Conservation (phyloP, 2,113 vertebrate species). For the Chlorodrepanis virens region DNA sequence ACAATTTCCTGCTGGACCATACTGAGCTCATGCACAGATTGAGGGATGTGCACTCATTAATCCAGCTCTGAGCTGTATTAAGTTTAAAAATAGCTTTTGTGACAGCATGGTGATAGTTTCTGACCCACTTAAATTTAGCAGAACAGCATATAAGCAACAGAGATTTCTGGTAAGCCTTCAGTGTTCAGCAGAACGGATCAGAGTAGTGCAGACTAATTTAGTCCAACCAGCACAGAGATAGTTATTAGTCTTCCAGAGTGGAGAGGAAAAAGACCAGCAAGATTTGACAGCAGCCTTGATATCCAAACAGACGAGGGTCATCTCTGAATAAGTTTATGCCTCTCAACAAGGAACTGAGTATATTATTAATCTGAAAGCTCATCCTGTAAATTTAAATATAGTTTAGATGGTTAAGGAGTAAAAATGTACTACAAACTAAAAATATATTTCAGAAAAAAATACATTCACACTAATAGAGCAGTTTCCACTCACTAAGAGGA, state of each 20-base stretch:
- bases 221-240: not conserved
- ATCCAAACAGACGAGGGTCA: not conserved
- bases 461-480: not conserved
- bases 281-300: not conserved
- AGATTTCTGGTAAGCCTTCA: constrained; percentile 14
- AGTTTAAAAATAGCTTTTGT: constrained; percentile 65
- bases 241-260: not conserved
- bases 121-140: constrained; percentile 65
- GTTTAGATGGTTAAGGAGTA: not conserved
- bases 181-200: not conserved
- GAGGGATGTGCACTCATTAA: constrained; percentile 31
- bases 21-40: not conserved
- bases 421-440: not conserved
- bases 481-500: not conserved
- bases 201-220: not conserved
- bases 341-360: not conserved
- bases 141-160: not conserved
- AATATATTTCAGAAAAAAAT: not conserved
- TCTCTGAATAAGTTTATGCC: not conserved
- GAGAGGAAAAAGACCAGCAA: not conserved
- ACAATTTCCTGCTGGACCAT: not conserved
- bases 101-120: constrained; percentile 33
- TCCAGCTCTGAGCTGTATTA: constrained; percentile 57
- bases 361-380: not conserved
- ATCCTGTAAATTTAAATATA: not conserved